Percentiles rank a stretch among this genome's conserved stretches.
Conservation (phyloP, 2,797 vertebrate genomes). For the Dromococcyx pavoninus region DNA sequence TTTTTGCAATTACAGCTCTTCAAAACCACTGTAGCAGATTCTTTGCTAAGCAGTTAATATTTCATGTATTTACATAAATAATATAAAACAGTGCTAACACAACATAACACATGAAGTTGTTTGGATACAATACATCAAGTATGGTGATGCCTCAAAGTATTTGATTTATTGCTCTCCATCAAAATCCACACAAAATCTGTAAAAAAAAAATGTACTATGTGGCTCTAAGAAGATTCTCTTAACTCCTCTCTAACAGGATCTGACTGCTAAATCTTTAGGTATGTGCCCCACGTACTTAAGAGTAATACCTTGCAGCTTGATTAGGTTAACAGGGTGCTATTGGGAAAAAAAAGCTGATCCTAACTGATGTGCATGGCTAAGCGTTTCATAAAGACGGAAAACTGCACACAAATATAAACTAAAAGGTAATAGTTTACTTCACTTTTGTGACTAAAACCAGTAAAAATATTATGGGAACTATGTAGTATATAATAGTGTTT, state of each 20-base stretch:
- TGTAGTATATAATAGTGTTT: accelerated
- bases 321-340: neutral
- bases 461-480: neutral
- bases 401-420: neutral
- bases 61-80: neutral
- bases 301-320: neutral
- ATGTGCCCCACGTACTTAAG: accelerated
- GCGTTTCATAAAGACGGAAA: neutral
- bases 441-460: neutral
- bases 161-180: neutral
- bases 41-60: neutral
- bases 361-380: neutral
- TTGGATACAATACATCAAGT: neutral
- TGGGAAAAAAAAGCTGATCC: neutral
- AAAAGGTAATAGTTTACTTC: neutral
- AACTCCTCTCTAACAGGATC: neutral
- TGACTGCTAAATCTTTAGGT: neutral
- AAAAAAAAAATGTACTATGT: neutral
- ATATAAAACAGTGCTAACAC: neutral
- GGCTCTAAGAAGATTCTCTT: neutral
- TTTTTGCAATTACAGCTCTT: neutral
- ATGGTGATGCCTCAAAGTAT: neutral
- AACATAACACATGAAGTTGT: neutral
- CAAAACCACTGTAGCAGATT: neutral
- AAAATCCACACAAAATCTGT: neutral